Conservation (phyloP, 2,888 invertebrate species). For the Steromphala cineraria region DNA sequence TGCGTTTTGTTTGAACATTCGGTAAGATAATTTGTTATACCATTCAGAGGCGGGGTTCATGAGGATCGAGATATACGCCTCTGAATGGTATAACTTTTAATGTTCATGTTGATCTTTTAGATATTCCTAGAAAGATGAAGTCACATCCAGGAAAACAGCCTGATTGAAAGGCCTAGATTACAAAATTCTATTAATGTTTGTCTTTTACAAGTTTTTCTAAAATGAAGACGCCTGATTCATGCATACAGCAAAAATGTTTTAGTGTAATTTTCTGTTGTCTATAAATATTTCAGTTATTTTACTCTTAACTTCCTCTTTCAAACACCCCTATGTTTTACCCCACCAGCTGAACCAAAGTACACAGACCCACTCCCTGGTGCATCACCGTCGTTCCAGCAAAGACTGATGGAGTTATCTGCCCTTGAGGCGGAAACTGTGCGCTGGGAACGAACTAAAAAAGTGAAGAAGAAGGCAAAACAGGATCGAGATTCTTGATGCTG, state of each 20-base stretch:
- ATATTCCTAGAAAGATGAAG: background rate
- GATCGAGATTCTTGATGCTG: slow-evolving; percentile 64
- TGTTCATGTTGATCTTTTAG: too few relatives aligned
- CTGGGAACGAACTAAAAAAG: slow-evolving; percentile 67
- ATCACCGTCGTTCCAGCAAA: slow-evolving; percentile 67
- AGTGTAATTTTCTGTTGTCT: background rate
- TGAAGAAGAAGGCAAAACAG: slow-evolving; percentile 68
- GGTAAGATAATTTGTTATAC: too few relatives aligned
- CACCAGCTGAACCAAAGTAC: slow-evolving; percentile 65
- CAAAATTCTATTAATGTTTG: too few relatives aligned
- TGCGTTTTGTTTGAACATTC: too few relatives aligned
- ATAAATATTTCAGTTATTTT: background rate
- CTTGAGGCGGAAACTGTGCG: slow-evolving; percentile 72
- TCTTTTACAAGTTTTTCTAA: too few relatives aligned
- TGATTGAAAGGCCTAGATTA: background rate
- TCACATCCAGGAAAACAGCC: background rate
- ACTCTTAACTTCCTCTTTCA: too few relatives aligned
- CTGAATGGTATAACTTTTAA: too few relatives aligned
- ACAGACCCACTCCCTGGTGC: slow-evolving; percentile 68
- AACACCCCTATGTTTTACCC: too few relatives aligned
- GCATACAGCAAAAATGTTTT: background rate
- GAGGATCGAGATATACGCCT: too few relatives aligned
- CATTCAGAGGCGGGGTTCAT: too few relatives aligned
- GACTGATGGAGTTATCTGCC: slow-evolving; percentile 69
- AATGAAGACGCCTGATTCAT: too few relatives aligned